Evolutionary conservation across 1,140 invertebrate genomes (phyloP).

Genomic region (Temnothorax longispinosus): DNA sequence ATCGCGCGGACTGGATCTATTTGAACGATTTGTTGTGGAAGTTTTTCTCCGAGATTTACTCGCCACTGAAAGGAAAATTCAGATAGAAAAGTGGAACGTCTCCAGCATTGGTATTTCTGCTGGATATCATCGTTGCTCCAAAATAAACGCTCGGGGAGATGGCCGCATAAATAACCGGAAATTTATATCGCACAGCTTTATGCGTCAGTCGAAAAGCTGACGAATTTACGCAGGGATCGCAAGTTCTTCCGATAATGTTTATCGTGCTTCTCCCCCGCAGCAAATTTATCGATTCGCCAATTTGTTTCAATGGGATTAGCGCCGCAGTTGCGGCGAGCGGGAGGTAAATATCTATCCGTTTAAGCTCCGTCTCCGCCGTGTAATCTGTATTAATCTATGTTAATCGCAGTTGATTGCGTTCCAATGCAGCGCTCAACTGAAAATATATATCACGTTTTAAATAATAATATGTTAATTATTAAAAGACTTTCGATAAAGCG

Average conservation of each 20-base stretch:
- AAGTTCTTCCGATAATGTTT: background rate
- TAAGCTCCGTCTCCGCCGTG: background rate
- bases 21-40: background rate
- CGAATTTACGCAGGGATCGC: background rate
- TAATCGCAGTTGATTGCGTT: background rate
- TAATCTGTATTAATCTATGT: background rate
- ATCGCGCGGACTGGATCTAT: background rate
- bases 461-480: background rate
- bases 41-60: background rate
- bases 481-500: background rate
- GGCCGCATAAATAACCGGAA: background rate
- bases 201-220: background rate
- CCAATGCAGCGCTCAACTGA: too few relatives aligned
- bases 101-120: background rate
- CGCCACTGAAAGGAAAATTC: background rate
- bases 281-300: slow-evolving; percentile 10
- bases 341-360: background rate
- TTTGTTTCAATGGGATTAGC: slow-evolving; percentile 16
- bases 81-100: background rate
- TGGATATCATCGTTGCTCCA: background rate
- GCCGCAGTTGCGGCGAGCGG: background rate
- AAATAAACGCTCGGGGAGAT: background rate
- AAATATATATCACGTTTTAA: background rate
- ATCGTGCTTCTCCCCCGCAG: background rate
- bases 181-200: slow-evolving; percentile 16